Conservation (phyloP, 2,888 invertebrate species). For the Helleia helle region DNA sequence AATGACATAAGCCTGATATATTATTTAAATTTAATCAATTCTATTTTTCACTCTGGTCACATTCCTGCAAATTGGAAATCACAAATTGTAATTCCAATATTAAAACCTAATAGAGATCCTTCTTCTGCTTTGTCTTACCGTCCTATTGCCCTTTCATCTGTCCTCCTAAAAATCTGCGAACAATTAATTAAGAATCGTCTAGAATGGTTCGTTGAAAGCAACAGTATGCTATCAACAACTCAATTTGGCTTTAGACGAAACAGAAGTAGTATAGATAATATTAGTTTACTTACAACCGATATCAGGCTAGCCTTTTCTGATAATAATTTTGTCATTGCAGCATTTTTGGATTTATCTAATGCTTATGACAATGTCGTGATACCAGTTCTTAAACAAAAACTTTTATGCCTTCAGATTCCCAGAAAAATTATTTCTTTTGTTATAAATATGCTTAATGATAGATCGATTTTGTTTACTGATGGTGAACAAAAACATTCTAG, state of each 20-base stretch:
- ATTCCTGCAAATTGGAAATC: neutral
- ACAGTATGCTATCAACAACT: neutral
- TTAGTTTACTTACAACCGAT: slow-evolving; percentile 11
- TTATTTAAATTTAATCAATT: neutral
- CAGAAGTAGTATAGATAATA: slow-evolving; percentile 6
- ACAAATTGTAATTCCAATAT: neutral
- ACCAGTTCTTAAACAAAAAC: slow-evolving; percentile 1
- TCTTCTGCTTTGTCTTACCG: neutral
- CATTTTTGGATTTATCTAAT: slow-evolving; percentile 11
- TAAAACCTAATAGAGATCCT: neutral
- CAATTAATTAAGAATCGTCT: neutral
- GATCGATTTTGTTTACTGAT: neutral
- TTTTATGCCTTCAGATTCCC: neutral
- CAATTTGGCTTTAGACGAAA: neutral
- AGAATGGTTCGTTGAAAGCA: neutral
- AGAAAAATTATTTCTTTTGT: slow-evolving; percentile 1
- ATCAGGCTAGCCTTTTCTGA: slow-evolving; percentile 8
- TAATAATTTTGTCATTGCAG: slow-evolving; percentile 5
- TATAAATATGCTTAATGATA: neutral
- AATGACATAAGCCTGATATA: neutral
- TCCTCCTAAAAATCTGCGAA: neutral
- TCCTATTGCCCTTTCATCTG: neutral
- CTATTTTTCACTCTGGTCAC: neutral
- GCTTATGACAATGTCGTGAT: slow-evolving; percentile 13
- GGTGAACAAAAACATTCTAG: neutral